Conservation (phyloP, 2,113 vertebrate species). For the Cettia cetti region DNA sequence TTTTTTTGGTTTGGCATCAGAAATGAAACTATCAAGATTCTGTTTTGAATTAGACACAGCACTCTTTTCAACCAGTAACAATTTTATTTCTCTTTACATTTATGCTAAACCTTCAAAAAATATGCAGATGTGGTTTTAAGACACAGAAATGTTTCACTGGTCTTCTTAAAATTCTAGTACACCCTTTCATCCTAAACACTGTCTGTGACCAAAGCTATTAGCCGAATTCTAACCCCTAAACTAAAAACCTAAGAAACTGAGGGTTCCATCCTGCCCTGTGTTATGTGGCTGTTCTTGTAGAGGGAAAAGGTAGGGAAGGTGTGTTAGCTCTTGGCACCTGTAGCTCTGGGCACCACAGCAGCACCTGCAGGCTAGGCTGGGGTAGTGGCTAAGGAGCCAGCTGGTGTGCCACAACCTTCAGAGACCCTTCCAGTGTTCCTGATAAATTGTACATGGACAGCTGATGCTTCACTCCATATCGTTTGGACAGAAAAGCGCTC, state of each 20-base stretch:
- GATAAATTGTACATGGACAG: not conserved
- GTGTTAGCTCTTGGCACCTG: not conserved
- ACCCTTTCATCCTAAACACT: not conserved
- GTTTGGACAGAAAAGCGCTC: not conserved
- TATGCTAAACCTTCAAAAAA: not conserved
- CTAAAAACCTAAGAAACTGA: not conserved
- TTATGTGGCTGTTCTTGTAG: not conserved
- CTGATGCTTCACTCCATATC: not conserved
- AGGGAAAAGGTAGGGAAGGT: not conserved
- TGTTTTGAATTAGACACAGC: not conserved
- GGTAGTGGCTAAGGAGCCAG: not conserved
- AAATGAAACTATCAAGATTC: not conserved
- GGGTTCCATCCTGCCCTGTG: not conserved
- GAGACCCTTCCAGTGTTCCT: not conserved
- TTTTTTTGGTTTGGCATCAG: not conserved
- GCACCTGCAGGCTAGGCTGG: not conserved
- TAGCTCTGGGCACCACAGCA: not conserved
- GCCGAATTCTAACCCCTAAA: not conserved
- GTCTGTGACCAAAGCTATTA: not conserved
- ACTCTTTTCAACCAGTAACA: not conserved
- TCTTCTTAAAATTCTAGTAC: not conserved
- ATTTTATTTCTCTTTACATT: not conserved
- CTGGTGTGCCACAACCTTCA: not conserved
- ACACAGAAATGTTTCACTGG: not conserved
- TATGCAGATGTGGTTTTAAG: not conserved